Percentiles rank a stretch among this genome's conserved stretches.
These are phyloP conservation scores for Elachura formosa DNA, from an alignment of 2,113 vertebrate species.

Conservation along the genomic window DNA sequence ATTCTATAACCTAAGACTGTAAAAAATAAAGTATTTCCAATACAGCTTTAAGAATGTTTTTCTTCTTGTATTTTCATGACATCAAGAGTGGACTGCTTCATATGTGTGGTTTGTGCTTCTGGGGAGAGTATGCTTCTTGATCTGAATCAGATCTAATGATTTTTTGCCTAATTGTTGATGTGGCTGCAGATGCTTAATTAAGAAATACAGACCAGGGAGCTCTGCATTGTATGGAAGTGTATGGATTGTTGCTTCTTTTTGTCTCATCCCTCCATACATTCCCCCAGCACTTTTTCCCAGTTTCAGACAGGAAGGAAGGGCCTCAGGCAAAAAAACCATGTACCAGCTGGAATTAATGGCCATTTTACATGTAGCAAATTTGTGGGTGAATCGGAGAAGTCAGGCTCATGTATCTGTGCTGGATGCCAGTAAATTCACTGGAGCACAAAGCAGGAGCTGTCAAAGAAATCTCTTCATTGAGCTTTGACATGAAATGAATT, in stretches of 20 bases:
- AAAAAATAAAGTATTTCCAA: neutral
- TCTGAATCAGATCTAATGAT: neutral
- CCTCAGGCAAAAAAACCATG: neutral
- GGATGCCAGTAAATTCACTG: neutral
- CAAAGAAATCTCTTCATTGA: neutral
- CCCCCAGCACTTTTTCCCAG: neutral
- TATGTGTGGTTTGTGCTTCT: fast-evolving
- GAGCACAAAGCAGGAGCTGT: neutral
- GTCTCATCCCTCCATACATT: neutral
- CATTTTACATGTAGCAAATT: neutral
- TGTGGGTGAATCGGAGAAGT: neutral
- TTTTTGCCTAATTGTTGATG: neutral
- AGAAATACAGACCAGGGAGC: neutral
- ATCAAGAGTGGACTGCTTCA: neutral
- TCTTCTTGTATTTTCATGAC: neutral
- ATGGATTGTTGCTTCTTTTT: neutral
- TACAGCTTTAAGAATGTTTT: neutral
- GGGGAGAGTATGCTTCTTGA: neutral
- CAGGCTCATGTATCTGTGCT: neutral
- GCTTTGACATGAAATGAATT: neutral
- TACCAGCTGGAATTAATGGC: neutral
- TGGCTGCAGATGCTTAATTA: neutral
- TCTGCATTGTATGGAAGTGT: neutral
- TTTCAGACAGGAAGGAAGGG: neutral
- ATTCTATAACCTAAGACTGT: neutral